Base-by-base conservation (phyloP, 2,113 vertebrate genomes). In the Podiceps cristatus region DNA sequence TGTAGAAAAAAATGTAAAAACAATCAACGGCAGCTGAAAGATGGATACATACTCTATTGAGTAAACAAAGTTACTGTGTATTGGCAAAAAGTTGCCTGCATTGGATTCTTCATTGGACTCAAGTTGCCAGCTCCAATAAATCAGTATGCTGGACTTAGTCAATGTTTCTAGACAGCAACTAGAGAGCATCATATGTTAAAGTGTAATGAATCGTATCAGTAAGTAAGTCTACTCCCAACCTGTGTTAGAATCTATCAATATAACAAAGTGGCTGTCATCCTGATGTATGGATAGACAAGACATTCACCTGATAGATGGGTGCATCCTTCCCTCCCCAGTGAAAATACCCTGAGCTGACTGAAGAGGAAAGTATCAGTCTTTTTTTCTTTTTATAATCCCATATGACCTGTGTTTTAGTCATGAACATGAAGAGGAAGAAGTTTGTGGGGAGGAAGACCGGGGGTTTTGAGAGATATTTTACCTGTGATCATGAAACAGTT, bases 41-140 rank as follows among this genome's bases (percentile, higher is more conserved):
- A 98, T 81, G 58, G 91, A 91, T 97, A 67, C 66, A 68, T 83
- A 55, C 33, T 83, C 62, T 80, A 76, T 42, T 67, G 73, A 91
- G 89, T 88, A 98, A 98, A 95, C 92, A 96, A 96, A 96, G 90
- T 92, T 92, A 96, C 88, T 91, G 49, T 22, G 15, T 75, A 96
- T 96, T 93, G 97, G 90, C 96, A 93, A 93, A 93, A 97, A 97
- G 88, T 94, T 95, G 82, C 68, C 45, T 42, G 82, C 56, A 63
- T 73, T 93, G 78, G 86, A 93, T 96, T 93, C 96, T 94, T 80
- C 71, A n/a, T 44, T 76, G 74, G 82, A 62, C 60, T 94, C 6
- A 19, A 81, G 53, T 85, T 95, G 91, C 92, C 92, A 90, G 64
- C 66, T 85, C 90, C 58, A 83, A 94, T 98, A 94, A 93, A 96